Conservation (phyloP, 37 sponge, comb jelly and placozoan species). For the Aplysina aerophoba region DNA sequence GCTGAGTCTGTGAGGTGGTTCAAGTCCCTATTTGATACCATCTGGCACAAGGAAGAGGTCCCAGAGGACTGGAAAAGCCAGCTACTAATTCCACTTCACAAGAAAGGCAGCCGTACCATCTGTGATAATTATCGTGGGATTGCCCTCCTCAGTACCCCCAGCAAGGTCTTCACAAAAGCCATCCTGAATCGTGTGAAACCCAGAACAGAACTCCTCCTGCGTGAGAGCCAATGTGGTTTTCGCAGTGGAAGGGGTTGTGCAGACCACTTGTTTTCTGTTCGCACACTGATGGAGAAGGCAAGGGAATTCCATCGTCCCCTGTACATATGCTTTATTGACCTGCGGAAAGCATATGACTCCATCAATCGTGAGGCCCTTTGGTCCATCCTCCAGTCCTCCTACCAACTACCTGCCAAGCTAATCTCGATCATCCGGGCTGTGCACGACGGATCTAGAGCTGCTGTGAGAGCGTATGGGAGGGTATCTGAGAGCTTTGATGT, state of each 20-base stretch:
- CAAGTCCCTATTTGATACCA: neutral
- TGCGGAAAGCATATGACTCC: neutral
- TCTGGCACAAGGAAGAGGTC: neutral
- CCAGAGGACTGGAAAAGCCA: neutral
- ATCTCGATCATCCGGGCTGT: neutral
- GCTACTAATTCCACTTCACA: conserved; percentile 8
- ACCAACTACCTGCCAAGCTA: neutral
- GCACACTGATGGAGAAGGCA: conserved; percentile 6
- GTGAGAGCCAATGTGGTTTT: conserved; percentile 5
- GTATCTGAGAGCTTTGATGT: conserved; percentile 6
- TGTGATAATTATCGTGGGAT: conserved; percentile 18
- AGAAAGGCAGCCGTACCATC: conserved; percentile 6
- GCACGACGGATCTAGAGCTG: neutral
- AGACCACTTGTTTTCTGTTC: neutral
- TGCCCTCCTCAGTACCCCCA: conserved; percentile 13
- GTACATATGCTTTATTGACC: conserved; percentile 14
- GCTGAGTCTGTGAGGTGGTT: neutral
- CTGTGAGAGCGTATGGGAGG: conserved; percentile 16
- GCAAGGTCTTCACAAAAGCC: conserved; percentile 15
- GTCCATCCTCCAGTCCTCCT: neutral
- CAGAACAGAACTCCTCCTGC: neutral
- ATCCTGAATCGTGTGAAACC: conserved; percentile 22
- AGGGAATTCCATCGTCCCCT: conserved; percentile 6
- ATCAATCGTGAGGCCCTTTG: neutral
- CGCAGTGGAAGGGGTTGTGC: neutral